Conservation (phyloP, 2,888 invertebrate genomes). For the Aethes cnicana region DNA sequence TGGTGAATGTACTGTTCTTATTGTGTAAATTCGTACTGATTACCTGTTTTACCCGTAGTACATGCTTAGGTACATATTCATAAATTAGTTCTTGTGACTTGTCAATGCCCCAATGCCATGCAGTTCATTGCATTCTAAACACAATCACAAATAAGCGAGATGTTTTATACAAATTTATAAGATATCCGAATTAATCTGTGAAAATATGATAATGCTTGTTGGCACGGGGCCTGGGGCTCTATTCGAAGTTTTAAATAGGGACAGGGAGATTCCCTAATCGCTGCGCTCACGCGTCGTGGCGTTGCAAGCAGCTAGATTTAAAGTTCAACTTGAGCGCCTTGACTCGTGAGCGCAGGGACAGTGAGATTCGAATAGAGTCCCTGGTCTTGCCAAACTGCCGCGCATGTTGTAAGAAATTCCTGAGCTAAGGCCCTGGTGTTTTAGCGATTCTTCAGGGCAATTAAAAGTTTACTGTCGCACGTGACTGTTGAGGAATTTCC, state of each 20-base stretch:
- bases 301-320: too few species aligned
- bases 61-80: too few species aligned
- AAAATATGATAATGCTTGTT: constrained; percentile 19
- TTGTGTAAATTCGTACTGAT: too few species aligned
- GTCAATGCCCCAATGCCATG: not conserved
- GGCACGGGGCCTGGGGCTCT: not conserved
- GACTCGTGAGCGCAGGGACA: too few species aligned
- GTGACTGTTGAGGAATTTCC: not conserved
- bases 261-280: too few species aligned
- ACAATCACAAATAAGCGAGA: constrained; percentile 4
- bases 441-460: not conserved
- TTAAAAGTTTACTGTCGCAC: not conserved
- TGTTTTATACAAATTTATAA: not conserved
- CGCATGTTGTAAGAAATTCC: not conserved
- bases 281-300: too few species aligned
- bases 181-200: constrained; percentile 3
- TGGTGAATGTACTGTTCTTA: too few species aligned
- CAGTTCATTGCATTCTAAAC: constrained; percentile 10
- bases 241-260: too few species aligned
- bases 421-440: not conserved
- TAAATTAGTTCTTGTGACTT: too few species aligned
- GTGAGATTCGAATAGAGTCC: too few species aligned
- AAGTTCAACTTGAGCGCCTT: too few species aligned
- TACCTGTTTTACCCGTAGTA: too few species aligned
- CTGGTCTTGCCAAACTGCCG: constrained; percentile 18